These are phyloP conservation scores for Mesitornis unicolor DNA, from an alignment of 2,113 vertebrate genomes.

Conservation along the genomic window DNA sequence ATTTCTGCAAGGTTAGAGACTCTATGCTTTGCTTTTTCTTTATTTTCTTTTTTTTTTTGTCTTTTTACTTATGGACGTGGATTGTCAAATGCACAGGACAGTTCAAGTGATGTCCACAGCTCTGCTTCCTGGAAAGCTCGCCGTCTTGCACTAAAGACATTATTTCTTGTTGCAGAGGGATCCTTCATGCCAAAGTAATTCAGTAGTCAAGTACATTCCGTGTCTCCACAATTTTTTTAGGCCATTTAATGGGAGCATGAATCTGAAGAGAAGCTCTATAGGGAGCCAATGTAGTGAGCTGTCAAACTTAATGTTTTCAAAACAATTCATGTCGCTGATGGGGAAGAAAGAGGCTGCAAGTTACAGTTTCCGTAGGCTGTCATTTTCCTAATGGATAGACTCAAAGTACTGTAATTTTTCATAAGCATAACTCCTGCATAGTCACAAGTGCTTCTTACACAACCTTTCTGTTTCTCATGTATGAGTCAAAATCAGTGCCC, in stretches of 20 bases:
- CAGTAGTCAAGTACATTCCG: neutral
- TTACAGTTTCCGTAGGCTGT: neutral
- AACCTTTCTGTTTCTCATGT: neutral
- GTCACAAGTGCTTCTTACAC: neutral
- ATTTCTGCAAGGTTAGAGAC: neutral
- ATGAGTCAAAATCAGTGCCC: neutral
- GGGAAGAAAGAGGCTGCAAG: neutral
- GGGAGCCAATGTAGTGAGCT: neutral
- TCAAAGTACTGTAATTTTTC: neutral
- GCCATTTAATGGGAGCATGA: neutral
- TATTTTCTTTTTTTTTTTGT: neutral
- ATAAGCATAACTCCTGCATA: neutral
- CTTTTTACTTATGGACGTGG: neutral
- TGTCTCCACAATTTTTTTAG: neutral
- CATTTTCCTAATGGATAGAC: neutral
- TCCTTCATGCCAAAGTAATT: neutral
- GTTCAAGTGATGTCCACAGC: neutral
- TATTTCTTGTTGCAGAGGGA: neutral
- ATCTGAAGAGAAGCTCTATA: neutral
- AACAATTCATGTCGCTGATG: neutral
- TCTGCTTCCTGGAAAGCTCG: neutral
- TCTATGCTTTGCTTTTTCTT: neutral
- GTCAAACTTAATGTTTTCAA: neutral
- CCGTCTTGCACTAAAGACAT: neutral
- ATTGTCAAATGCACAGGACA: neutral